A percentile compares a stretch with the other conserved stretches of the same genome.
These are phyloP conservation scores for Rutpela maculata DNA, from an alignment of 2,888 invertebrate species.

Conservation along the genomic window DNA sequence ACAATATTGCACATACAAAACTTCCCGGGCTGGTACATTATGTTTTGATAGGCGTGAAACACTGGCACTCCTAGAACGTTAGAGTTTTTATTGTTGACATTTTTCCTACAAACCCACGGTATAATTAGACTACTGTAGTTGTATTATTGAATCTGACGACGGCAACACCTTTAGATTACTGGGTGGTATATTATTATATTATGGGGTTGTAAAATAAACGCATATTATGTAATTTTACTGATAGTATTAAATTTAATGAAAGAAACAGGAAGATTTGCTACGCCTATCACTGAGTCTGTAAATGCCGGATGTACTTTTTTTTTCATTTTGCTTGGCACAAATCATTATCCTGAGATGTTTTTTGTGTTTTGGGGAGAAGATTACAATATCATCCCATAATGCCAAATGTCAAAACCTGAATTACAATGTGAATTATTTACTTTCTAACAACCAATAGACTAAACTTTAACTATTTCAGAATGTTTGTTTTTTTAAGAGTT, in stretches of 20 bases:
- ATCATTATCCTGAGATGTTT: neutral
- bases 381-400: too few relatives aligned
- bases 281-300: too few relatives aligned
- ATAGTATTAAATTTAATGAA: neutral
- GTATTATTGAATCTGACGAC: conserved; percentile 2
- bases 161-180: neutral
- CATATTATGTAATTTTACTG: neutral
- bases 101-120: conserved; percentile 41
- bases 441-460: too few relatives aligned
- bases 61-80: conserved; percentile 57
- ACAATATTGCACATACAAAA: conserved; percentile 53
- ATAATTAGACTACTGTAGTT: conserved; percentile 36
- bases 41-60: conserved; percentile 67
- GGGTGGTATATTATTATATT: neutral
- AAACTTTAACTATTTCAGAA: too few relatives aligned
- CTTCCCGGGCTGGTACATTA: conserved; percentile 54
- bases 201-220: neutral
- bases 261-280: neutral
- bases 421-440: too few relatives aligned
- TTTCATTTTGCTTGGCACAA: too few relatives aligned
- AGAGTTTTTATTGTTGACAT: conserved; percentile 44
- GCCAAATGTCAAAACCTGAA: too few relatives aligned
- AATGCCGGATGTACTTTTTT: neutral
- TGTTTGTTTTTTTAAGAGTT: too few relatives aligned
- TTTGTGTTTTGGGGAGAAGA: too few relatives aligned